phyloP scores from a whole-genome alignment of 2,888 invertebrate genomes.

The Argyresthia goedartella region DNA sequence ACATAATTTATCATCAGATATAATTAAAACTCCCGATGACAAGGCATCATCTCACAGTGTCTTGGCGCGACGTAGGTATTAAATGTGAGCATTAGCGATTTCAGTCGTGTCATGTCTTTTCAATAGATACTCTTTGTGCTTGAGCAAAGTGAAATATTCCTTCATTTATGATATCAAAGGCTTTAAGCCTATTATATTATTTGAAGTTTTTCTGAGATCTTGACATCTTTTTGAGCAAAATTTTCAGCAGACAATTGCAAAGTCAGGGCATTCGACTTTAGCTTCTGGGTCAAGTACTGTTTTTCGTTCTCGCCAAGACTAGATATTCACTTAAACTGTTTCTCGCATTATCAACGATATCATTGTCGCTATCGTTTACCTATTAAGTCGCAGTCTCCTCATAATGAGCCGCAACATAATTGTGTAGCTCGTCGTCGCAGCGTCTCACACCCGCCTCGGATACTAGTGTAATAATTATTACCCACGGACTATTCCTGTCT shows the following conservation, averaged over 20 bases:
- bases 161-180: too few species aligned
- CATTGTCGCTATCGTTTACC: not conserved
- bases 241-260: too few species aligned
- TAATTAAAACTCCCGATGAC: constrained; percentile 68
- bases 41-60: constrained; percentile 39
- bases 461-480: constrained; percentile 66
- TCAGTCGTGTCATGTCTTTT: not conserved
- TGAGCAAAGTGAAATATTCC: too few species aligned
- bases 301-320: too few species aligned
- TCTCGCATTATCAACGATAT: too few species aligned
- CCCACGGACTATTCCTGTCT: constrained; percentile 21
- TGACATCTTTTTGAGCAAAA: too few species aligned
- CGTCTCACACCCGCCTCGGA: constrained; percentile 14
- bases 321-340: too few species aligned
- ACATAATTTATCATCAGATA: constrained; percentile 65
- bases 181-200: not conserved
- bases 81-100: not conserved
- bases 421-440: constrained; percentile 46
- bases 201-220: too few species aligned
- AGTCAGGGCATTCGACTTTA: too few species aligned
- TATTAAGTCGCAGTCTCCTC: constrained; percentile 23
- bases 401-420: constrained; percentile 48
- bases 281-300: too few species aligned
- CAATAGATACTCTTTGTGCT: too few species aligned
- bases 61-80: not conserved